Percentiles rank a stretch among this genome's conserved stretches.
These are phyloP conservation scores for Aleiodes sp. DNA, from an alignment of 1,140 invertebrate species.

Conservation along the genomic window DNA sequence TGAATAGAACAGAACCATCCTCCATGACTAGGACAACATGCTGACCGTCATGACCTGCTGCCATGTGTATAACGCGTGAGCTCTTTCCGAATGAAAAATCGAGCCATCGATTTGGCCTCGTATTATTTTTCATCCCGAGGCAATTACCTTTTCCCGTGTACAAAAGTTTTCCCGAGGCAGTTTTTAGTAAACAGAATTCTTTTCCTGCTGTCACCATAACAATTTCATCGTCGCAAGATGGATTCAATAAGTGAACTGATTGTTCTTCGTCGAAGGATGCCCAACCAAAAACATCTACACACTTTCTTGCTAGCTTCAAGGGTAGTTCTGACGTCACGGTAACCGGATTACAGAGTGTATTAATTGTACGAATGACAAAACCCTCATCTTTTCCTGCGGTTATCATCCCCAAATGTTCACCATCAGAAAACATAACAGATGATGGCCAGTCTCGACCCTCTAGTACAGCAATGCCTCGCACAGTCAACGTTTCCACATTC, in stretches of 20 bases:
- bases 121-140: slow-evolving; percentile 76
- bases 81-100: slow-evolving; percentile 81
- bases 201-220: slow-evolving; percentile 77
- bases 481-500: slow-evolving; percentile 69
- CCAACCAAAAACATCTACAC: slow-evolving; percentile 79
- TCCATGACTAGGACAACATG: slow-evolving; percentile 90
- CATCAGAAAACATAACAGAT: slow-evolving; percentile 85
- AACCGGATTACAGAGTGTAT: slow-evolving; percentile 72
- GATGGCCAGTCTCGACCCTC: slow-evolving; percentile 72
- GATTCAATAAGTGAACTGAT: slow-evolving; percentile 62
- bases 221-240: slow-evolving; percentile 77
- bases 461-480: slow-evolving; percentile 70
- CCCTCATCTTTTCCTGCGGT: slow-evolving; percentile 82
- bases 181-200: slow-evolving; percentile 85
- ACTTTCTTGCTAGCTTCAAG: slow-evolving; percentile 81
- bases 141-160: slow-evolving; percentile 82
- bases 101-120: slow-evolving; percentile 74
- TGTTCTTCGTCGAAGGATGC: slow-evolving; percentile 77
- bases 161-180: slow-evolving; percentile 80
- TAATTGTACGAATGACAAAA: slow-evolving; percentile 82
- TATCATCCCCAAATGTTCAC: slow-evolving; percentile 83
- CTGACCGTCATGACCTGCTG: slow-evolving; percentile 92
- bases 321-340: slow-evolving; percentile 75
- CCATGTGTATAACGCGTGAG: slow-evolving; percentile 79
- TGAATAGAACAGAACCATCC: slow-evolving; percentile 89